phyloP scores from a whole-genome alignment of 2,797 vertebrate genomes.

The Falco columbarius region DNA sequence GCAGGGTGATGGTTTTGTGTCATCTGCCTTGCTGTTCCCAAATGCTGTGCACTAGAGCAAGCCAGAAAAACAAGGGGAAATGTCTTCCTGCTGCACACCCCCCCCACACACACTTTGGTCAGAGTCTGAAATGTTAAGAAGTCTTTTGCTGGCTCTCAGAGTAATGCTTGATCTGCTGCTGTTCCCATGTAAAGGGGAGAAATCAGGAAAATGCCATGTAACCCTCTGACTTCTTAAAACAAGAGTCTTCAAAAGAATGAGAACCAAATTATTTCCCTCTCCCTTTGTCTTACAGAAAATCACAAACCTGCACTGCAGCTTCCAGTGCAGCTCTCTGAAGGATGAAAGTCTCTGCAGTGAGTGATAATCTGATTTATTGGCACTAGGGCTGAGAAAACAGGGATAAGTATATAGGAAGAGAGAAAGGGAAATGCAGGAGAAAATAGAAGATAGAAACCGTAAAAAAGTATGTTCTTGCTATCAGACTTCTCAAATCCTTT shows the following conservation, averaged over 20 bases:
- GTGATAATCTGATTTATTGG: constrained; percentile 20
- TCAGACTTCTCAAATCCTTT: neutral
- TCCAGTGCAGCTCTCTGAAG: neutral
- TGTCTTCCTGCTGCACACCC: too few species aligned
- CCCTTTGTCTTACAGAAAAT: neutral
- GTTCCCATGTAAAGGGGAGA: neutral
- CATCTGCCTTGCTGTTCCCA: neutral
- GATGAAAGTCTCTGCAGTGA: neutral
- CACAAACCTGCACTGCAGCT: neutral
- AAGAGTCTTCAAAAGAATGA: neutral
- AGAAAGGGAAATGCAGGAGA: neutral
- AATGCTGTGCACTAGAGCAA: neutral
- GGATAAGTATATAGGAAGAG: neutral
- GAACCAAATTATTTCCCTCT: neutral
- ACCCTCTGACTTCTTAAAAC: neutral
- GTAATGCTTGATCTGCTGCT: neutral
- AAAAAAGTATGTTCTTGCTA: accelerated
- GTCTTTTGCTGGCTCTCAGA: neutral
- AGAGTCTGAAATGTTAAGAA: neutral
- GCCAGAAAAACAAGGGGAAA: neutral
- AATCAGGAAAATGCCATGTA: neutral
- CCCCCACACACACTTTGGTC: neutral
- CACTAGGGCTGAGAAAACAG: neutral
- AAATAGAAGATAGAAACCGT: neutral
- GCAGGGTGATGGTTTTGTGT: neutral